A percentile compares a stretch with the other conserved stretches of the same genome.
phyloP scores from a whole-genome alignment of 1,140 invertebrate species.

The Brachionus rotundiformis region DNA sequence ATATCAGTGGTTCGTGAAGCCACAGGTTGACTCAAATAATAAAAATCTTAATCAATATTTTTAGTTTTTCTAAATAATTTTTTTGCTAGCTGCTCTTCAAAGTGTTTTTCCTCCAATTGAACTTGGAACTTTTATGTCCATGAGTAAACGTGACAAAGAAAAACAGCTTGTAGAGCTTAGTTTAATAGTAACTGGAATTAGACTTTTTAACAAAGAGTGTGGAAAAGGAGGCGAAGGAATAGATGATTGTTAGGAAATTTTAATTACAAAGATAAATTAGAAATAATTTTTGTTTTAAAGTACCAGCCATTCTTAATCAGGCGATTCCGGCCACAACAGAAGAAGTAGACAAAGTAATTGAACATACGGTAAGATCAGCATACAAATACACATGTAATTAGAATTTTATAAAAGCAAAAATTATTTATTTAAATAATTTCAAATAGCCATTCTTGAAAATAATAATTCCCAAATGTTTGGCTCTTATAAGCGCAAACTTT shows the following conservation, averaged over 20 bases:
- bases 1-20: slow-evolving; percentile 67
- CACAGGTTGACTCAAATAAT: too few species aligned
- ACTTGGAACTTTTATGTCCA: slow-evolving; percentile 69
- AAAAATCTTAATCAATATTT: too few species aligned
- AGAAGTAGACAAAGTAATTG: slow-evolving; percentile 62
- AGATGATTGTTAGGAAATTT: slow-evolving; percentile 61
- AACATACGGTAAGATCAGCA: slow-evolving; percentile 57
- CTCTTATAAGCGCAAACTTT: background rate
- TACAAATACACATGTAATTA: slow-evolving; percentile 60
- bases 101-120: slow-evolving; percentile 74
- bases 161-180: slow-evolving; percentile 64
- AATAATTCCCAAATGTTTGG: background rate
- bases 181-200: slow-evolving; percentile 64
- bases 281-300: slow-evolving; percentile 55
- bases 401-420: too few species aligned
- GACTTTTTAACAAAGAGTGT: slow-evolving; percentile 66
- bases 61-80: background rate
- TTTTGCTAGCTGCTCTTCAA: slow-evolving; percentile 68
- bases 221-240: slow-evolving; percentile 65
- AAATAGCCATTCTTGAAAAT: slow-evolving; percentile 46
- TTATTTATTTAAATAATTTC: too few species aligned
- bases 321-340: slow-evolving; percentile 64
- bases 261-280: background rate
- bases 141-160: slow-evolving; percentile 65
- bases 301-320: slow-evolving; percentile 64